Evolutionary conservation across 2,113 vertebrate genomes (phyloP).

Genomic region (Podarcis cretensis): DNA sequence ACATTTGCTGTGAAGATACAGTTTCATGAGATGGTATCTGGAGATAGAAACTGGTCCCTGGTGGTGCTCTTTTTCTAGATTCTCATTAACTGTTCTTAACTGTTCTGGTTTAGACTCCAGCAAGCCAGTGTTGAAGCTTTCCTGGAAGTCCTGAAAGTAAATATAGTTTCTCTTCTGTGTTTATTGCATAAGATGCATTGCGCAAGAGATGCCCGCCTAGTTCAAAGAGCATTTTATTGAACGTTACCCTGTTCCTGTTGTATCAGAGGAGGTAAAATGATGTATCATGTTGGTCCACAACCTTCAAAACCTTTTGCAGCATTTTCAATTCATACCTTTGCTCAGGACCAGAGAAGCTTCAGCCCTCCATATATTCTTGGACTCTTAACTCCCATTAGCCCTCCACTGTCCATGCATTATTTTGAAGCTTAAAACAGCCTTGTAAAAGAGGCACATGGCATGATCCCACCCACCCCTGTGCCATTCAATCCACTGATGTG

Average conservation of each 20-base stretch:
- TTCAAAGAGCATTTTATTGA: background rate
- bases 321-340: background rate
- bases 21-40: background rate
- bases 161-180: too few relatives aligned
- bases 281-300: background rate
- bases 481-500: background rate
- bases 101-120: background rate
- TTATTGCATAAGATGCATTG: background rate
- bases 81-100: background rate
- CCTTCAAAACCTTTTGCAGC: background rate
- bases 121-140: background rate
- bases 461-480: background rate
- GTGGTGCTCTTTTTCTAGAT: background rate
- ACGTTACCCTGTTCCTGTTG: background rate
- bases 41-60: background rate
- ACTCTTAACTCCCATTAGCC: too few relatives aligned
- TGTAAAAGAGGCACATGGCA: background rate
- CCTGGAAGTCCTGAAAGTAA: too few relatives aligned
- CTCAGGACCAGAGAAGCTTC: background rate
- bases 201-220: background rate
- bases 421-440: background rate
- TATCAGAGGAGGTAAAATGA: background rate
- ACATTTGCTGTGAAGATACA: background rate
- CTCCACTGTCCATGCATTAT: background rate
- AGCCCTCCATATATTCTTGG: too few relatives aligned